Conservation (phyloP, 2,797 vertebrate genomes). For the Chrysocyon brachyurus region DNA sequence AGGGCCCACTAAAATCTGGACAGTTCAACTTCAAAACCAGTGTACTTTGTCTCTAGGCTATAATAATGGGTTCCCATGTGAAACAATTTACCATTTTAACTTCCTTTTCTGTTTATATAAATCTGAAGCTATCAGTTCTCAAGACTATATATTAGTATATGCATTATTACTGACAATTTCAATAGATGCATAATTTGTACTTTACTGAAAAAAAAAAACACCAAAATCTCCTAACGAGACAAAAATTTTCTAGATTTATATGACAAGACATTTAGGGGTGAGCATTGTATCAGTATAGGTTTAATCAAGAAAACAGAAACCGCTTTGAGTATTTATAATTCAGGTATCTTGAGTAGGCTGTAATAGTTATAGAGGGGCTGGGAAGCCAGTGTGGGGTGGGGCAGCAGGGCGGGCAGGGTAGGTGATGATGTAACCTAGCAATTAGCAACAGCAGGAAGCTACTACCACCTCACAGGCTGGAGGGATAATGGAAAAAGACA, state of each 20-base stretch:
- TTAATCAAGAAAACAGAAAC: slow-evolving; percentile 11
- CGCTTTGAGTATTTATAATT: not conserved
- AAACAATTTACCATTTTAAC: not conserved
- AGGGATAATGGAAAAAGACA: not conserved
- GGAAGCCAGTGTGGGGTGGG: not conserved
- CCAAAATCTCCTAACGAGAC: not conserved
- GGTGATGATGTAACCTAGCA: not conserved
- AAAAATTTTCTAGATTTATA: not conserved
- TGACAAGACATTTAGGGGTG: not conserved
- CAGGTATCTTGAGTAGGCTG: not conserved
- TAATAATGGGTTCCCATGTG: not conserved
- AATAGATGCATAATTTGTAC: not conserved
- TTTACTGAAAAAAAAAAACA: not conserved
- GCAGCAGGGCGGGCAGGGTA: not conserved
- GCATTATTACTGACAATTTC: not conserved
- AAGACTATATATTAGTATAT: not conserved
- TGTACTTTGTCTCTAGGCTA: not conserved
- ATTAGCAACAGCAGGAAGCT: not conserved
- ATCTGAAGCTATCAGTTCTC: not conserved
- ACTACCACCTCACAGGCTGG: not conserved
- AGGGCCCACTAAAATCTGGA: not conserved
- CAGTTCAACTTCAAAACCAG: not conserved
- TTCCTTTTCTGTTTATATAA: slow-evolving; percentile 1
- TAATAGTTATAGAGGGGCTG: not conserved
- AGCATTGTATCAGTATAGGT: not conserved